These are phyloP conservation scores for Dioctria rufipes DNA, from an alignment of 2,888 invertebrate genomes.

Conservation along the genomic window DNA sequence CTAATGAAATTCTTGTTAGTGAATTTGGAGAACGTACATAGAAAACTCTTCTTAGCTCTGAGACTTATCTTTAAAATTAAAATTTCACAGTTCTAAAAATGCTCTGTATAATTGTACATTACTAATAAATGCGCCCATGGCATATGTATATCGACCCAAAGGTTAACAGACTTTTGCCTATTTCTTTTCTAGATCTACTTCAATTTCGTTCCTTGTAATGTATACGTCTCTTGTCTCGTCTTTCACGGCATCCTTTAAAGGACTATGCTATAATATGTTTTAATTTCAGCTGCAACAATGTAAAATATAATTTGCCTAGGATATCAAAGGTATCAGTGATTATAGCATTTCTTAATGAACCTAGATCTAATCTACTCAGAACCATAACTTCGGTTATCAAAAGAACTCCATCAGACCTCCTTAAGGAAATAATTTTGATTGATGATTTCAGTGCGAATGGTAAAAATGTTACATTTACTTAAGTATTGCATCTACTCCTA, in stretches of 20 bases:
- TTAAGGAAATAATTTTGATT: conserved; percentile 67
- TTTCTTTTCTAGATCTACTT: background rate
- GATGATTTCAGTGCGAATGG: conserved; percentile 67
- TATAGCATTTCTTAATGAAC: conserved; percentile 67
- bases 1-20: no score
- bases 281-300: conserved; percentile 62
- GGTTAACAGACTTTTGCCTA: no score
- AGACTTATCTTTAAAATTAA: no score
- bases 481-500: background rate
- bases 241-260: background rate
- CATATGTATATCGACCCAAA: no score
- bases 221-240: background rate
- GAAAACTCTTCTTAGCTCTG: no score
- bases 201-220: background rate
- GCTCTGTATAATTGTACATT: no score
- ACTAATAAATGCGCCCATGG: no score
- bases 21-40: no score
- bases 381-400: conserved; percentile 65
- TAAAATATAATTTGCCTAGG: conserved; percentile 60
- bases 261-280: background rate
- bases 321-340: conserved; percentile 64
- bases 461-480: conserved; percentile 56
- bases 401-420: conserved; percentile 63
- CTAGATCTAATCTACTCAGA: conserved; percentile 65
- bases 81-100: no score